A percentile compares a stretch with the other conserved stretches of the same genome.
These are phyloP conservation scores for Agriopis marginaria DNA, from an alignment of 2,888 invertebrate species.

Conservation along the genomic window DNA sequence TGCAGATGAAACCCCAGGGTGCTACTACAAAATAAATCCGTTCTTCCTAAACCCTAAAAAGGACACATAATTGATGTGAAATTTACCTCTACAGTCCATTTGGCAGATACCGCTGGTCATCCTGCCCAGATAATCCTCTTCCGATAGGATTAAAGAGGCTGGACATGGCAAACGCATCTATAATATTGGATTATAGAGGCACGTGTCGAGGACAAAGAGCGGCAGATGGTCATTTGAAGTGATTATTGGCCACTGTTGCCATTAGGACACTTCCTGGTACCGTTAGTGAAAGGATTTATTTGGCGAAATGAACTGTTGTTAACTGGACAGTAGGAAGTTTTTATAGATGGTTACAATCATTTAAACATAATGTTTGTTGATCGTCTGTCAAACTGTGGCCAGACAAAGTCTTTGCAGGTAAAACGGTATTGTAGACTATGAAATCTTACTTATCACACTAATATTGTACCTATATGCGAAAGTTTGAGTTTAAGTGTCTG, in stretches of 20 bases:
- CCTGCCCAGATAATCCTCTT: constrained; percentile 67
- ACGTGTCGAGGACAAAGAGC: constrained; percentile 48
- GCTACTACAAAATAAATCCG: constrained; percentile 3
- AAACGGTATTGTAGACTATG: no score
- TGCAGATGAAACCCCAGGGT: background rate
- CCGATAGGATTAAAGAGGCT: constrained; percentile 69
- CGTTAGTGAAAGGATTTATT: constrained; percentile 31
- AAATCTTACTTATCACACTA: no score
- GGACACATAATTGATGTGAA: constrained; percentile 27
- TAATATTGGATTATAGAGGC: constrained; percentile 70
- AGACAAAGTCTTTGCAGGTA: no score
- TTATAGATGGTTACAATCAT: background rate
- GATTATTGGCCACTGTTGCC: constrained; percentile 25
- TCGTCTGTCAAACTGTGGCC: no score
- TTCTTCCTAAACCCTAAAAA: constrained; percentile 17
- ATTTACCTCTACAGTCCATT: constrained; percentile 26
- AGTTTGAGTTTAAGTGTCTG: no score
- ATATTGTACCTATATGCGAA: no score
- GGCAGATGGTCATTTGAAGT: constrained; percentile 53
- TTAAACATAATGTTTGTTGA: background rate
- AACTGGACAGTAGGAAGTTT: constrained; percentile 16
- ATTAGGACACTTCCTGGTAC: constrained; percentile 52
- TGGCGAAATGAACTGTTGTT: constrained; percentile 22
- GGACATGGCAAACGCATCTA: constrained; percentile 76
- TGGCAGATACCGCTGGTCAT: constrained; percentile 53